Evolutionary conservation across 2,888 invertebrate species (phyloP).

Genomic region (Scelioninae gen. 1): DNA sequence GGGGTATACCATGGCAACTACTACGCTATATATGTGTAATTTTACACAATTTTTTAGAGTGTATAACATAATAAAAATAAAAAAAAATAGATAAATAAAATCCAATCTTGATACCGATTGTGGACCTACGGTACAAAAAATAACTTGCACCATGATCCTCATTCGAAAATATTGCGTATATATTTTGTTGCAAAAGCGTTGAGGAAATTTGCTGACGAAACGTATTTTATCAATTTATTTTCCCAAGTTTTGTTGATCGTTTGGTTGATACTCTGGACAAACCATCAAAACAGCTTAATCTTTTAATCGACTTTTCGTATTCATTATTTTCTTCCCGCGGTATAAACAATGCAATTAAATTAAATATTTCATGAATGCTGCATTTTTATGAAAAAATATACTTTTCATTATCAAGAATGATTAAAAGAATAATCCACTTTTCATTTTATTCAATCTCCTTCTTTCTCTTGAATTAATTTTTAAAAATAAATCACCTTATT

Average conservation of each 20-base stretch:
- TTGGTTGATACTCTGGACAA: constrained; percentile 18
- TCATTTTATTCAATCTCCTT: too few relatives aligned
- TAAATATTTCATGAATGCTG: neutral
- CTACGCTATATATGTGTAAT: too few relatives aligned
- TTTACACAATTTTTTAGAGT: too few relatives aligned
- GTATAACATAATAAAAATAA: too few relatives aligned
- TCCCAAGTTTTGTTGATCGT: constrained; percentile 27
- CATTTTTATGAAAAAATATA: neutral
- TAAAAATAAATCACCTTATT: too few relatives aligned
- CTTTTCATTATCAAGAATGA: neutral
- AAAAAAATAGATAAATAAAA: too few relatives aligned
- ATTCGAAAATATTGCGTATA: constrained; percentile 23
- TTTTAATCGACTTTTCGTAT: constrained; percentile 31
- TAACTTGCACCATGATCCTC: neutral
- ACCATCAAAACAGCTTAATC: constrained; percentile 17
- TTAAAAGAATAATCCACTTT: too few relatives aligned
- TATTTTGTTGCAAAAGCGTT: constrained; percentile 21
- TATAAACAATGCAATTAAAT: neutral
- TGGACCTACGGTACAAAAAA: neutral
- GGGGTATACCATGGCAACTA: too few relatives aligned
- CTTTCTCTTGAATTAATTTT: too few relatives aligned
- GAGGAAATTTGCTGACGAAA: constrained; percentile 38
- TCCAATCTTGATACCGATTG: too few relatives aligned
- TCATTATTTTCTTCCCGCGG: constrained; percentile 1
- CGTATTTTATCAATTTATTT: constrained; percentile 41